Evolutionary conservation across 2,797 vertebrate genomes (phyloP).

Genomic region (Tapera naevia): DNA sequence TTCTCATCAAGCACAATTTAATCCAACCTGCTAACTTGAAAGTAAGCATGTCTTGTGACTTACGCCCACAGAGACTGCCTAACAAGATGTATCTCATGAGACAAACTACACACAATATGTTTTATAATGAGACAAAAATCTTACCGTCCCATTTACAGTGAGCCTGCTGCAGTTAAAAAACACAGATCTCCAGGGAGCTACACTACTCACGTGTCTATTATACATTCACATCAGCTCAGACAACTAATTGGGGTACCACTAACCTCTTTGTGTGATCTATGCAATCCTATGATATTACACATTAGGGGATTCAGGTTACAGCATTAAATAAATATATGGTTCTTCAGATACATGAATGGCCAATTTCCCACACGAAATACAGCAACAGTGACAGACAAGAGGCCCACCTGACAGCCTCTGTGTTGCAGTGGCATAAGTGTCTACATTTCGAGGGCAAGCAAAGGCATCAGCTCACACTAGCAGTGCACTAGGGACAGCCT

Average conservation of each 20-base stretch:
- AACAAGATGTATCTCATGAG: not conserved
- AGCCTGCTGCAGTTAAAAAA: not conserved
- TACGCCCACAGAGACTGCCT: not conserved
- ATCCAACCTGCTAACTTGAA: not conserved
- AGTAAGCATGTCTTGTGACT: not conserved
- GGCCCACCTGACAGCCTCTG: not conserved
- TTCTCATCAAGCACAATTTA: conserved; percentile 43
- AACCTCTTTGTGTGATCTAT: not conserved
- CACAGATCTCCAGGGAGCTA: not conserved
- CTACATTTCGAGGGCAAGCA: not conserved
- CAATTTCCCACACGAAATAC: not conserved
- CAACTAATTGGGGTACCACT: not conserved
- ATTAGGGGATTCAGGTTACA: not conserved
- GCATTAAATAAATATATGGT: not conserved
- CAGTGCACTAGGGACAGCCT: no score
- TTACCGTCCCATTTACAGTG: not conserved
- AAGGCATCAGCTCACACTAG: not conserved
- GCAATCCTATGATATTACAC: not conserved
- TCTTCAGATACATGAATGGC: not conserved
- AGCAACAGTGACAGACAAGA: not conserved
- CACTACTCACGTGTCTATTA: not conserved
- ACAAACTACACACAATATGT: not conserved
- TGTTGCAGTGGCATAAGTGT: rapidly evolving
- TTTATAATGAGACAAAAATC: conserved; percentile 23
- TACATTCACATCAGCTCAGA: not conserved